Conservation (phyloP, 2,113 vertebrate species). For the Myotis davidii region DNA sequence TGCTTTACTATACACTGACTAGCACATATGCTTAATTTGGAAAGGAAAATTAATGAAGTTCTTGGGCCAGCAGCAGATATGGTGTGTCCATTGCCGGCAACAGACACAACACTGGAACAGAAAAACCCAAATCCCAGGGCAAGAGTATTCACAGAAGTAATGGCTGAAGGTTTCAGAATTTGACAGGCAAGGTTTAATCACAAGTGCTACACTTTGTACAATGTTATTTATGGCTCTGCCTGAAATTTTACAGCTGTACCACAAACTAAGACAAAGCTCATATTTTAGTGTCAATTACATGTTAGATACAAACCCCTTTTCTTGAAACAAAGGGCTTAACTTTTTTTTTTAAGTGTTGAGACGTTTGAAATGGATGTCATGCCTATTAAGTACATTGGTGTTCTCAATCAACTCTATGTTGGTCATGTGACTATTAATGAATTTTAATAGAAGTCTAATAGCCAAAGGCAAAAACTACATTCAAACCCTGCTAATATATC, state of each 20-base stretch:
- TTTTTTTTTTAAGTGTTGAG: constrained; percentile 60
- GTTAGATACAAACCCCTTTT: constrained; percentile 61
- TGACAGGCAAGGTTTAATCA: constrained; percentile 74
- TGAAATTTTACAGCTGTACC: constrained; percentile 71
- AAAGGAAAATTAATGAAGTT: constrained; percentile 78
- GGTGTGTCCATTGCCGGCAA: constrained; percentile 86
- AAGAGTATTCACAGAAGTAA: constrained; percentile 74
- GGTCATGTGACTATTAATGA: constrained; percentile 77
- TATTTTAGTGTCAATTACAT: constrained; percentile 70
- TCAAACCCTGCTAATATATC: constrained; percentile 86
- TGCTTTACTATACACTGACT: constrained; percentile 76
- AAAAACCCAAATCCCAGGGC: constrained; percentile 78
- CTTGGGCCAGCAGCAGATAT: constrained; percentile 84
- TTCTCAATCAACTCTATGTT: constrained; percentile 72
- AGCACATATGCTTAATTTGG: constrained; percentile 76
- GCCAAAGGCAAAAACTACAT: constrained; percentile 84
- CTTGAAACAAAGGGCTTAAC: constrained; percentile 64
- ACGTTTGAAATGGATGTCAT: constrained; percentile 71
- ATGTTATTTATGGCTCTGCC: constrained; percentile 69
- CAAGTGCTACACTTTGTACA: constrained; percentile 63
- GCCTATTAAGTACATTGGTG: constrained; percentile 45
- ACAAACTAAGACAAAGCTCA: constrained; percentile 71
- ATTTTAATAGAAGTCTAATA: constrained; percentile 83
- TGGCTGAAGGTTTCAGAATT: constrained; percentile 68
- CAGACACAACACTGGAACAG: constrained; percentile 78